Evolutionary conservation across 2,797 vertebrate genomes (phyloP), one percentile per base, ranked within the genome.

Genomic region (Acanthurus leucopareius): DNA sequence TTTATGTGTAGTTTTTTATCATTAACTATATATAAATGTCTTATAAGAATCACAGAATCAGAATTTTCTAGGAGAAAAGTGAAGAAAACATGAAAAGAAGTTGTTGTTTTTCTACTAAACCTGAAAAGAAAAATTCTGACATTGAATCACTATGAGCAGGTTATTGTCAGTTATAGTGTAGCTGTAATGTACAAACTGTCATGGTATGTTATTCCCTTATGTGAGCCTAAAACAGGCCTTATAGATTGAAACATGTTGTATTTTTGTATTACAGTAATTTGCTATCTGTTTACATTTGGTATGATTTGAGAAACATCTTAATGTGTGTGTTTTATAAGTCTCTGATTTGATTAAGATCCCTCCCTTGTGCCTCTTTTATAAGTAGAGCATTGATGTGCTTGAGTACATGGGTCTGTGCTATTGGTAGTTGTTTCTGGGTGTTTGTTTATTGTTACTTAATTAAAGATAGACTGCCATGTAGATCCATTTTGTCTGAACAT

Each of bases 231-330:
- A 44, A 83, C 74, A n/a, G 95, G 93, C 94, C 93, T 94, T 95
- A 94, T 95, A 96, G 95, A 96, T 90, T 90, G 86, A 87, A 94
- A 95, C 93, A 94, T 95, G 95, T 97, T 94, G 96, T 97, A 97
- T 97, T 98, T 97, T 97, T 97, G 96, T 97, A 97, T 95, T 95
- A 93, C 90, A 92, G 95, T 96, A 92, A 93, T 86, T 96, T 97
- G 94, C 93, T 92, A 95, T 95, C 93, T 94, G 94, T 96, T 94
- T 93, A 96, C 94, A 92, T 94, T 95, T 93, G 91, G 91, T 94
- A 92, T 90, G 92, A 94, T 94, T 95, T 92, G 87, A 94, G 91
- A 94, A 92, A 94, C 93, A 93, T 94, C 83, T 95, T 92, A 89
- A 90, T 87, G 93, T 92, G 88, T 92, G 89, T 92, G 90, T 95